Conservation (phyloP, 2,113 vertebrate genomes). For the Elachura formosa region DNA sequence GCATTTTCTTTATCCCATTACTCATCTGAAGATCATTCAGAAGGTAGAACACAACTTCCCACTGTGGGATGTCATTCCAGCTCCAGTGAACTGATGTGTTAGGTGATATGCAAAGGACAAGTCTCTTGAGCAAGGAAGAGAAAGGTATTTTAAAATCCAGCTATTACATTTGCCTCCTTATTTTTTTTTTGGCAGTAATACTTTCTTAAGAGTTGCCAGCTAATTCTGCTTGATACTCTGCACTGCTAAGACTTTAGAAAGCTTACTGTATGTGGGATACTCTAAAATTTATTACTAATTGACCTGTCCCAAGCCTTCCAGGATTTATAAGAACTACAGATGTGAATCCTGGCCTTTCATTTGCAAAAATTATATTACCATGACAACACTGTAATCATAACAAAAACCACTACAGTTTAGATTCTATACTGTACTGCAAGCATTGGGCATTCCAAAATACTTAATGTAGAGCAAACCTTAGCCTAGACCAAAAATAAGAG, state of each 20-base stretch:
- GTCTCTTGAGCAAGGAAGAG: background rate
- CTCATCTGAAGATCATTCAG: background rate
- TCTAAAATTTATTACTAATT: conserved; percentile 41
- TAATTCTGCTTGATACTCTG: background rate
- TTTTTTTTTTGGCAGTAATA: background rate
- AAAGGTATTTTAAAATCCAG: background rate
- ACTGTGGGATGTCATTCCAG: background rate
- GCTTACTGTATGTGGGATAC: background rate
- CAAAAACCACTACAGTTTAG: background rate
- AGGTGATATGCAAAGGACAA: background rate
- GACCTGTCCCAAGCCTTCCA: conserved; percentile 15
- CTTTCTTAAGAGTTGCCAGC: background rate
- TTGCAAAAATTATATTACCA: conserved; percentile 16
- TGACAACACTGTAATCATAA: conserved; percentile 43
- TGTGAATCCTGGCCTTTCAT: conserved; percentile 27
- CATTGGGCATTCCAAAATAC: background rate
- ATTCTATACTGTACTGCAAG: background rate
- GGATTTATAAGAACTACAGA: conserved; percentile 25
- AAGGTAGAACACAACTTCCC: background rate
- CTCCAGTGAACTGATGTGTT: fast-evolving
- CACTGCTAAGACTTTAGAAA: background rate
- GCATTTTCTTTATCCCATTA: background rate
- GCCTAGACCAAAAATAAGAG: conserved; percentile 24
- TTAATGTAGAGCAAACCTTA: background rate
- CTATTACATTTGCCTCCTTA: background rate